A percentile compares a stretch with the other conserved stretches of the same genome.
These are phyloP conservation scores for Penaeus monodon DNA, from an alignment of 2,888 invertebrate species.

Conservation along the genomic window DNA sequence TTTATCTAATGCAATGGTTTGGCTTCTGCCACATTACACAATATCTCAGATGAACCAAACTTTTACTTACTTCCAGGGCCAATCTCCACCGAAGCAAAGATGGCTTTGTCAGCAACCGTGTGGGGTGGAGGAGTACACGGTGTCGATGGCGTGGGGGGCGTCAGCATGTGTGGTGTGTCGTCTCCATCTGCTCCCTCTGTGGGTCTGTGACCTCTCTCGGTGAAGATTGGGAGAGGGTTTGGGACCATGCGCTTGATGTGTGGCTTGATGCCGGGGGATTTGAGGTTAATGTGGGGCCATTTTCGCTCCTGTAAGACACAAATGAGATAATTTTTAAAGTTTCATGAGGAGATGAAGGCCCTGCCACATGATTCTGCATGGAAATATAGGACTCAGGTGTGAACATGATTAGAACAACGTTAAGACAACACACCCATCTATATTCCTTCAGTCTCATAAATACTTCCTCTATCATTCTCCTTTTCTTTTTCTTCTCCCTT, in stretches of 20 bases:
- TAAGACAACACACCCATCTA: too few relatives aligned
- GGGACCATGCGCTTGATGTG: constrained; percentile 72
- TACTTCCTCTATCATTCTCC: too few relatives aligned
- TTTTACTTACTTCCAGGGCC: constrained; percentile 39
- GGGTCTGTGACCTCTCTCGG: constrained; percentile 26
- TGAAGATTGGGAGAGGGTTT: constrained; percentile 70
- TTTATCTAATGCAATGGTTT: not conserved
- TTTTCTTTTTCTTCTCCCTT: too few relatives aligned
- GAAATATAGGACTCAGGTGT: too few relatives aligned
- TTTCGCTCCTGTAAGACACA: constrained; percentile 47
- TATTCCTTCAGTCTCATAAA: too few relatives aligned
- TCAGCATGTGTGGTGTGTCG: constrained; percentile 69
- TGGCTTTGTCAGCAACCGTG: constrained; percentile 26
- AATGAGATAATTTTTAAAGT: not conserved
- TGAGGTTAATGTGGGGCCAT: constrained; percentile 87
- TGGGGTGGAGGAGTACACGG: constrained; percentile 66
- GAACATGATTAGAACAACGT: too few relatives aligned
- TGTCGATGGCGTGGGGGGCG: constrained; percentile 72
- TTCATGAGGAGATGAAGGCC: not conserved
- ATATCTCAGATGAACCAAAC: not conserved
- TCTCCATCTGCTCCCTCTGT: constrained; percentile 68
- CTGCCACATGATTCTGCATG: not conserved
- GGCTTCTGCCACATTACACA: not conserved
- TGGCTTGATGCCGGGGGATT: constrained; percentile 91
- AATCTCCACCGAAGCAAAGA: constrained; percentile 60